Percentiles rank a stretch among this genome's conserved stretches.
phyloP scores from a whole-genome alignment of 2,888 invertebrate species.

The Caenorhabditis wallacei region DNA sequence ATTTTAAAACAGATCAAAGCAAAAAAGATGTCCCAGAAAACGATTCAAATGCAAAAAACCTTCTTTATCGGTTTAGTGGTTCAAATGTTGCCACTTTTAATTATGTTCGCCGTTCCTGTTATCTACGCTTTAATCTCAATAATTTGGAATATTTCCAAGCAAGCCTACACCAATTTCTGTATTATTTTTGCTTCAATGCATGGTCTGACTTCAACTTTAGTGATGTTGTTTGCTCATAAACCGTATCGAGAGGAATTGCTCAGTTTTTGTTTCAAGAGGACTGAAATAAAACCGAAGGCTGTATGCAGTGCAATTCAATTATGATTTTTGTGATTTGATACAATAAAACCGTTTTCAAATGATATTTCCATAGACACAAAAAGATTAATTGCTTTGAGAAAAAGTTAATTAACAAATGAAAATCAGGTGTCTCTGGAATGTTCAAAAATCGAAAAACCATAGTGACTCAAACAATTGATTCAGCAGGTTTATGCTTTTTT shows the following conservation, averaged over 20 bases:
- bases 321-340: no score
- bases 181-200: background rate
- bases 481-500: no score
- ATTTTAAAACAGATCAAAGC: background rate
- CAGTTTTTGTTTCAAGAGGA: no score
- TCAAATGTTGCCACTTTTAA: background rate
- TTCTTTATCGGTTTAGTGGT: background rate
- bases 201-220: constrained; percentile 1
- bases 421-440: no score
- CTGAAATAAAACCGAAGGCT: no score
- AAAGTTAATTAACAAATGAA: no score
- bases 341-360: no score
- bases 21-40: constrained; percentile 15
- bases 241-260: constrained; percentile 1
- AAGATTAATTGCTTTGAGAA: no score
- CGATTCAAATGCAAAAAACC: constrained; percentile 16
- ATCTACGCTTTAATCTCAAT: background rate
- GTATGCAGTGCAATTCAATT: no score
- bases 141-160: background rate
- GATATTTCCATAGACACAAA: no score
- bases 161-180: background rate
- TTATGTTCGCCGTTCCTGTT: background rate
- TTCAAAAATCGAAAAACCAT: no score
- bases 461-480: no score
- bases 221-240: background rate